phyloP scores from a whole-genome alignment of 2,113 vertebrate genomes.

The Pycnonotus jocosus region DNA sequence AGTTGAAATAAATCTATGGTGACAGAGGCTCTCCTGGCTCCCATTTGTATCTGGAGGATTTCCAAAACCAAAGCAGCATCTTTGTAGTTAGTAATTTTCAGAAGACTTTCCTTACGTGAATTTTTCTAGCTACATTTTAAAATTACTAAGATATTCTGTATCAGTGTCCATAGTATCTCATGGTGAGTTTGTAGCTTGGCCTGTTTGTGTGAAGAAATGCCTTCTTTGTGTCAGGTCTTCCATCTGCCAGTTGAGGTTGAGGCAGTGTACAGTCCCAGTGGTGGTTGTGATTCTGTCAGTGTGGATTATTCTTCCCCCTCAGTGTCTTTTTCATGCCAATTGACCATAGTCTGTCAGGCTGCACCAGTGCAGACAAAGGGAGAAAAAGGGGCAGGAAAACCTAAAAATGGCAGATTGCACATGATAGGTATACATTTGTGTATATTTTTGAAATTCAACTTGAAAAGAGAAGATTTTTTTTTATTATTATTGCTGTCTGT shows the following conservation, averaged over 20 bases:
- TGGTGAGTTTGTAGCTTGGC: not conserved
- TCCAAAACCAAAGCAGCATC: not conserved
- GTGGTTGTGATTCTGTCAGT: not conserved
- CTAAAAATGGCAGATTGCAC: not conserved
- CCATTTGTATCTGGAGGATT: not conserved
- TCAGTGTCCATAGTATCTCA: accelerated
- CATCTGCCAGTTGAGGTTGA: not conserved
- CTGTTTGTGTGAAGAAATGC: not conserved
- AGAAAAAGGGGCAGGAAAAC: not conserved
- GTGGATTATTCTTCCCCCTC: not conserved
- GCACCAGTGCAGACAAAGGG: not conserved
- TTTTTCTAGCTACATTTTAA: not conserved
- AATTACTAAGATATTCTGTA: not conserved
- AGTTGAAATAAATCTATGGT: not conserved
- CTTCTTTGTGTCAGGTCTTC: not conserved
- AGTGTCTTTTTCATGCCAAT: not conserved
- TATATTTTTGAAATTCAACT: not conserved
- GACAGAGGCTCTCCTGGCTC: not conserved
- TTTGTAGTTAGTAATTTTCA: not conserved
- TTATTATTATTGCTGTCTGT: not conserved
- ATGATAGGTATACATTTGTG: not conserved
- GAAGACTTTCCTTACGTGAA: not conserved
- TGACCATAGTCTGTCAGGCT: not conserved
- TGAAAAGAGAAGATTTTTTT: not conserved
- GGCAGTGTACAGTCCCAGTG: not conserved